Base-by-base conservation (phyloP, 2,113 vertebrate species). In the Ictalurus punctatus region DNA sequence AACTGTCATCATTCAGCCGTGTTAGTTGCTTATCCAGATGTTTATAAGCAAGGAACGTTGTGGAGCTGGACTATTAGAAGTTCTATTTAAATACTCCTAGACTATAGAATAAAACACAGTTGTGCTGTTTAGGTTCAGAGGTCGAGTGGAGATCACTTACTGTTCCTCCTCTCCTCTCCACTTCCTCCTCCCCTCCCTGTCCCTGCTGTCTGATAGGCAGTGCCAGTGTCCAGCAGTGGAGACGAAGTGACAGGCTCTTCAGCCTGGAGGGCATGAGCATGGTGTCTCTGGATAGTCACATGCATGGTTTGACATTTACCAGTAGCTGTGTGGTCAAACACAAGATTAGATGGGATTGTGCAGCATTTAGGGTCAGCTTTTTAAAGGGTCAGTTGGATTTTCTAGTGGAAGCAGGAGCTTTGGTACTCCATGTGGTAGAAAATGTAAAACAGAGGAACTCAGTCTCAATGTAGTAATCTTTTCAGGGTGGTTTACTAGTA, bases 271-370 rank as follows among this genome's bases (percentile, higher is more conserved):
- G 89, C 54, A 90, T 16, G 54, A 89, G 74, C 89, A 90, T 93
- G 91, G 91, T 84, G 88, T 92, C 91, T 89, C 93, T 93, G 93
- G 91, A 90, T 93, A 91, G 88, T 91, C 91, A 91, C 91, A 93
- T 94, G 94, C 93, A 94, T 91, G 87, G 85, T 82, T 86, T 95
- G 96, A 96, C 95, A 96, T 96, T 96, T 95, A 92, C 92, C 95
- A 95, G 94, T 90, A 86, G 88, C 82, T 93, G 88, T 91, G 90
- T 87, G 84, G 88, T 80, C 91, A 85, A 88, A 93, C 90, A 91
- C 86, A 86, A 94, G 93, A 93, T 94, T 91, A 94, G 92, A 95
- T 93, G 91, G 92, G 92, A 94, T 94, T 93, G 92, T 92, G 86
- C 93, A 92, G 93, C 90, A 93, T 93, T 94, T 91, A 69, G 90